Conservation (phyloP, 2,888 invertebrate species). For the Pseudococcus jackbeardsleyi region DNA sequence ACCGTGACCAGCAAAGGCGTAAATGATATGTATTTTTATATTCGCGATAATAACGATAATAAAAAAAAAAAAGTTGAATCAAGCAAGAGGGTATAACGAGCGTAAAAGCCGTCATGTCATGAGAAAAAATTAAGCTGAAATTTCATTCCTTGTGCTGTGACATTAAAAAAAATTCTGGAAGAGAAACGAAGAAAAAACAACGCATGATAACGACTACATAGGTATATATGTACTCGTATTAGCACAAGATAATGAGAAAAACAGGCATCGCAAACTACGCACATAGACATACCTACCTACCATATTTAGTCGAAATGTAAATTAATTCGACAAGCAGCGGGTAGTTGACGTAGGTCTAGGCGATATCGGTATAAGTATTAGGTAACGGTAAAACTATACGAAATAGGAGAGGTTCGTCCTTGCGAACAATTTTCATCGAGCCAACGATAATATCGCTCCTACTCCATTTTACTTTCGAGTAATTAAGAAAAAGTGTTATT, state of each 20-base stretch:
- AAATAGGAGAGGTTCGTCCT: too few species aligned
- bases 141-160: not conserved
- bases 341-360: not conserved
- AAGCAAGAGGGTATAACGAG: too few species aligned
- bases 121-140: not conserved
- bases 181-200: not conserved
- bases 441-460: not conserved
- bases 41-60: too few species aligned
- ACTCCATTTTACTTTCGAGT: not conserved
- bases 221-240: too few species aligned
- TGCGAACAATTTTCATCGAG: not conserved
- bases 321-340: not conserved
- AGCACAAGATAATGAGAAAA: not conserved
- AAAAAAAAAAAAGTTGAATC: too few species aligned
- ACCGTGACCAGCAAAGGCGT: not conserved
- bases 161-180: not conserved
- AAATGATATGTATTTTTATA: too few species aligned
- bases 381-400: too few species aligned
- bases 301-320: not conserved
- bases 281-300: not conserved
- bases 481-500: conserved; percentile 16
- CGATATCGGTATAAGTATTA: too few species aligned
- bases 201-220: not conserved
- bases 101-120: too few species aligned
- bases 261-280: too few species aligned